These are phyloP conservation scores for Podilymbus podiceps DNA, from an alignment of 2,113 vertebrate species.

Conservation along the genomic window DNA sequence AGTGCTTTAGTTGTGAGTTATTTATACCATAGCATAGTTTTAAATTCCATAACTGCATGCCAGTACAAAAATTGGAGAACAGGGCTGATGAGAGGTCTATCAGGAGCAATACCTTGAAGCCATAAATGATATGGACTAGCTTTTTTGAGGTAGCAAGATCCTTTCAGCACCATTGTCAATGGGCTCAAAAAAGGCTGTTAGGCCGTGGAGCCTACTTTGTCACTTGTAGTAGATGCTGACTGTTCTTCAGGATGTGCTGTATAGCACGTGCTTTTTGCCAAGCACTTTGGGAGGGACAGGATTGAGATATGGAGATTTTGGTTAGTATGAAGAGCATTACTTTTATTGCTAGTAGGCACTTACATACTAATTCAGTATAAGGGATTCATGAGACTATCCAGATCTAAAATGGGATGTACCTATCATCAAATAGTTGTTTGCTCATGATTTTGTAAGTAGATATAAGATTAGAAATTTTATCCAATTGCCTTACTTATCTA, in stretches of 20 bases:
- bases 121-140: neutral
- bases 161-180: neutral
- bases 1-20: neutral
- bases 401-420: neutral
- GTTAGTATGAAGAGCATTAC: neutral
- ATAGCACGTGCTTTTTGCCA: fast-evolving
- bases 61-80: neutral
- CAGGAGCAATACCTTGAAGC: neutral
- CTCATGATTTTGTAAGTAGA: neutral
- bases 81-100: neutral
- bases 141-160: neutral
- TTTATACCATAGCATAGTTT: neutral
- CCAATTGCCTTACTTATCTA: neutral
- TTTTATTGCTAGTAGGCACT: neutral
- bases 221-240: neutral
- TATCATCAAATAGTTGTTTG: neutral
- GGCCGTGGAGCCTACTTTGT: neutral
- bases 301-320: neutral
- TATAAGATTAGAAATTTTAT: neutral
- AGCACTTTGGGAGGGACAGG: neutral
- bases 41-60: neutral
- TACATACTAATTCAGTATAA: neutral
- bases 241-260: neutral
- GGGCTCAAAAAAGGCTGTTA: neutral
- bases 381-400: neutral